phyloP scores from a whole-genome alignment of 2,888 invertebrate species.

The Silvanus unidentatus region DNA sequence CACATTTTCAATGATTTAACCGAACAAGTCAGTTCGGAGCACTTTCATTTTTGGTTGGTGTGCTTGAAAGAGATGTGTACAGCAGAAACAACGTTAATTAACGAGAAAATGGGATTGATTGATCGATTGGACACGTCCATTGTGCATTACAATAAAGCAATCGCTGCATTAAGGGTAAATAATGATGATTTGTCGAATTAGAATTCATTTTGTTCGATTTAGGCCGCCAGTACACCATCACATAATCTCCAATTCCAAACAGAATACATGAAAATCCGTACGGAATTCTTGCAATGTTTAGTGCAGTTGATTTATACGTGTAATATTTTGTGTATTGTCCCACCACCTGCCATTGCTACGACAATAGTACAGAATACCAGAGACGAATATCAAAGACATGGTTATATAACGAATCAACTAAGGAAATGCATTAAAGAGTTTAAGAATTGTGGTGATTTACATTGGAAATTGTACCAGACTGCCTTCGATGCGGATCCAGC shows the following conservation, averaged over 20 bases:
- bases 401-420: constrained; percentile 73
- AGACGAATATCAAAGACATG: constrained; percentile 72
- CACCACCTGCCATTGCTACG: constrained; percentile 87
- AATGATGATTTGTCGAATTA: not conserved
- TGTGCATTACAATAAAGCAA: constrained; percentile 59
- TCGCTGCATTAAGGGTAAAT: constrained; percentile 54
- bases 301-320: constrained; percentile 64
- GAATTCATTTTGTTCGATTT: constrained; percentile 32
- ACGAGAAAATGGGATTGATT: constrained; percentile 43
- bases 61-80: constrained; percentile 71
- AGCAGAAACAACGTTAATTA: constrained; percentile 62
- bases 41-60: constrained; percentile 82
- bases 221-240: constrained; percentile 63
- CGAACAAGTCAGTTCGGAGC: constrained; percentile 68
- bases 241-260: constrained; percentile 65
- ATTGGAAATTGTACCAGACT: constrained; percentile 72
- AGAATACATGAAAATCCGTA: constrained; percentile 70
- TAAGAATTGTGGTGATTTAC: constrained; percentile 64
- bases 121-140: constrained; percentile 52
- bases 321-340: constrained; percentile 76
- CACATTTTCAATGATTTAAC: constrained; percentile 54
- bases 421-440: constrained; percentile 70
- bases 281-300: constrained; percentile 64
- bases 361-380: constrained; percentile 69
- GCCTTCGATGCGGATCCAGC: constrained; percentile 82